Evolutionary conservation across 2,888 invertebrate species (phyloP), one percentile per base, ranked within the genome.

Genomic region (Cheilosia pagana): DNA sequence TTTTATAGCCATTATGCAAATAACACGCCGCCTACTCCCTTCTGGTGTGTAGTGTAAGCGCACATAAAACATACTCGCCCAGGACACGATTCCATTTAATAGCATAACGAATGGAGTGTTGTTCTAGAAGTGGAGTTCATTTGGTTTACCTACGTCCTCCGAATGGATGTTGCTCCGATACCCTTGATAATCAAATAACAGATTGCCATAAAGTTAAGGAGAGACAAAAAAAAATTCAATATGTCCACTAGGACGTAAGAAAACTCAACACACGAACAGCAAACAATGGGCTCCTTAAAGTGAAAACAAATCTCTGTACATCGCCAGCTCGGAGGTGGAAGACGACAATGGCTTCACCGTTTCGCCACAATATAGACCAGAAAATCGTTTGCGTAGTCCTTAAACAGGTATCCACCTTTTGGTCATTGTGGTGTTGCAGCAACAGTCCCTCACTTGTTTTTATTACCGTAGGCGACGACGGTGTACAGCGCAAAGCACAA

Each of bases 1-100:
- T 53, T 72, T 71, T 79, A 52, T 63, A 52, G 23, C 52, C 72
- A 74, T 60, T 62, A 79, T 79, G 79, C 72, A 79, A 79, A 79
- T 79, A 72, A 60, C 48, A 16, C 35, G 16, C 57, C 25, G 21
- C 52, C 21, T 5, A 21, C 65, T 12, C 52, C 14, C n/a, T 65
- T 50, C 53, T 60, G 60, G 39, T 28, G 6, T 21, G 19, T 23
- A 70, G 6, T 21, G 19, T 23, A 70, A 65, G 63, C 31, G 14
- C 65, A 72, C 53, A 67, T 60, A 59, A 79, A 72, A 67, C 39
- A 53, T 59, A 14, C 28, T 45, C 70, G 70, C 63, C 50, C 23
- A 70, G 68, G 81, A 68, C 81, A 70, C 63, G 55, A 52, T 75
- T 52, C 68, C 50, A 70, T 75, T 70, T 70, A 63, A 81, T 70